These are phyloP conservation scores for Phyllostomus discolor DNA, from an alignment of 2,113 vertebrate species.

Conservation along the genomic window DNA sequence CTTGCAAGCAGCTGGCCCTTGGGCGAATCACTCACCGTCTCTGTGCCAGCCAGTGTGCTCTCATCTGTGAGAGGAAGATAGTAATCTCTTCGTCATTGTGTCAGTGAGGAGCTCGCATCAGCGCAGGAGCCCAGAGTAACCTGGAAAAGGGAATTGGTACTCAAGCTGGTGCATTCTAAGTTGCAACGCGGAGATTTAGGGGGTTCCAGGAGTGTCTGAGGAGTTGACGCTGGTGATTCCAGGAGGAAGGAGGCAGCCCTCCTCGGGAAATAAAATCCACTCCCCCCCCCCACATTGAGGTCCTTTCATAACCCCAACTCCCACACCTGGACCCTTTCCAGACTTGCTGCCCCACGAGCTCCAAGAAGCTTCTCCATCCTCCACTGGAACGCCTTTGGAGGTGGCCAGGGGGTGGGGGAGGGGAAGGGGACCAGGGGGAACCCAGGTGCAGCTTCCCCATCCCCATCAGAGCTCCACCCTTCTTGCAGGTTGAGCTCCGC, in stretches of 20 bases:
- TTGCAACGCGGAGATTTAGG: neutral
- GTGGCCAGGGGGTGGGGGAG: too few relatives aligned
- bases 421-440: too few relatives aligned
- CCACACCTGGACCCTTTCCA: neutral
- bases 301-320: neutral
- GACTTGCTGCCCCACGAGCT: neutral
- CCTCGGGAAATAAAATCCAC: neutral
- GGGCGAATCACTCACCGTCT: neutral
- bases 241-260: neutral
- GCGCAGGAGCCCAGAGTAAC: neutral
- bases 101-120: neutral
- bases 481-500: accelerated
- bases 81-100: neutral
- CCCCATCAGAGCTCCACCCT: neutral
- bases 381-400: too few relatives aligned
- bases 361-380: neutral
- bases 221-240: neutral
- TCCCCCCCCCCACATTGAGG: neutral
- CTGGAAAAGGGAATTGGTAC: neutral
- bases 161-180: neutral
- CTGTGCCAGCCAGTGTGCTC: neutral
- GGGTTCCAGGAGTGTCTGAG: neutral
- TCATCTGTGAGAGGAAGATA: neutral
- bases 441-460: neutral
- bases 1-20: too few relatives aligned